Percentiles rank a stretch among this genome's conserved stretches.
Evolutionary conservation across 2,113 vertebrate genomes (phyloP).

Genomic region (Cochlearius cochlearius): DNA sequence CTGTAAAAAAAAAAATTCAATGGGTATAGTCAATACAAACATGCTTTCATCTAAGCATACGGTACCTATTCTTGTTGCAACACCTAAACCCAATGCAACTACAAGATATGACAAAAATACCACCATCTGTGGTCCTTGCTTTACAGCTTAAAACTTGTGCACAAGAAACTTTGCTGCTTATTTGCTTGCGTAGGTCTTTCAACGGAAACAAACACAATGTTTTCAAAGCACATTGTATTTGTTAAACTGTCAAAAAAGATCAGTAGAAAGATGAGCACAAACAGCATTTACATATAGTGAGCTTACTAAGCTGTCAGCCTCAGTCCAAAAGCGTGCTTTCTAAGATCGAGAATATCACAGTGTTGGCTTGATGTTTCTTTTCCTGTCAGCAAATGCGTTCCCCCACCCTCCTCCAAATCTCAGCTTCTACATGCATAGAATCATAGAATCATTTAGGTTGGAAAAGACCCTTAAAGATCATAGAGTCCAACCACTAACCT

Average conservation of each 20-base stretch:
- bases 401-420: not conserved
- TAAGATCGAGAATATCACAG: not conserved
- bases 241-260: not conserved
- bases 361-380: not conserved
- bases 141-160: not conserved
- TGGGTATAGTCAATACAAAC: not conserved
- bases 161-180: not conserved
- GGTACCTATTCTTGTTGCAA: not conserved
- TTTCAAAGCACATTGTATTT: not conserved
- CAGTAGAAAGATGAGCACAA: not conserved
- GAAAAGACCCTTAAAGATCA: not conserved
- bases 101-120: not conserved
- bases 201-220: not conserved
- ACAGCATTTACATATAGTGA: not conserved
- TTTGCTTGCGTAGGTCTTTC: not conserved
- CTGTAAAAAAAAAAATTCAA: not conserved
- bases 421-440: not conserved
- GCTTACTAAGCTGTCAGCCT: not conserved
- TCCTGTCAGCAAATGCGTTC: not conserved
- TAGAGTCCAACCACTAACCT: too few species aligned
- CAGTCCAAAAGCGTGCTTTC: not conserved
- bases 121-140: not conserved
- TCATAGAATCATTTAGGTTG: not conserved
- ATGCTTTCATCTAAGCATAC: not conserved
- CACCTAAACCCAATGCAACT: not conserved